Base-by-base conservation (phyloP, 2,113 vertebrate genomes). In the Ondatra zibethicus region DNA sequence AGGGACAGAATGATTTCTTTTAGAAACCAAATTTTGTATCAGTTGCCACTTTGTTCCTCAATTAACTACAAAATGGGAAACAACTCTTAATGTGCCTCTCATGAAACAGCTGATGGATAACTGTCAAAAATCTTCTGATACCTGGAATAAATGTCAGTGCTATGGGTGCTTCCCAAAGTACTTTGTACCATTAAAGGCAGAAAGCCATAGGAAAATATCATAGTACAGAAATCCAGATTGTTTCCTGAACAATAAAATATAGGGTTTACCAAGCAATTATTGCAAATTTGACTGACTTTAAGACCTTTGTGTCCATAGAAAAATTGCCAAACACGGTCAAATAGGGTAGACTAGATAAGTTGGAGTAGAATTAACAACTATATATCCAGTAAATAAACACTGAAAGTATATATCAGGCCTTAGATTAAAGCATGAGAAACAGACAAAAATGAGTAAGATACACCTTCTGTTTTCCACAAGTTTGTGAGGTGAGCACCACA, bases 11-110 rank as follows among this genome's bases (percentile, higher is more conserved):
- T 93, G 50, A 97, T 80, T 97, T 63, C 87, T 97, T 94, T 96
- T 65, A 93, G 93, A 97, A 97, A 95, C 3, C 17, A 88, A 91
- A 96, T 93, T 91, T 95, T 91, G n/a, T 70, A 91, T 39, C 42
- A 0, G 0, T 96, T 96, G 58, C 47, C 84, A 31, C 86, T 91
- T 88, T 98, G 95, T 91, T 97, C 82, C 85, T 94, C 82, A 97
- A 96, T 97, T 31, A 97, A 90, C 92, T 97, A 80, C 95, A 98
- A 95, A 96, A 98, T 86, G 92, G 88, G 80, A 92, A 96, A 93
- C 42, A 97, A 94, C 0, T 97, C 76, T 81, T 96, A 97, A 94
- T 92, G 45, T 29, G 92, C 92, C 95, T 76, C 70, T 86, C 65
- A 92, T 63, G 72, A 85, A 98, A 94, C 91, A 98, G 92, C 93